A percentile compares a stretch with the other conserved stretches of the same genome.
Conservation (phyloP, 2,797 vertebrate genomes). For the Peromyscus eremicus region DNA sequence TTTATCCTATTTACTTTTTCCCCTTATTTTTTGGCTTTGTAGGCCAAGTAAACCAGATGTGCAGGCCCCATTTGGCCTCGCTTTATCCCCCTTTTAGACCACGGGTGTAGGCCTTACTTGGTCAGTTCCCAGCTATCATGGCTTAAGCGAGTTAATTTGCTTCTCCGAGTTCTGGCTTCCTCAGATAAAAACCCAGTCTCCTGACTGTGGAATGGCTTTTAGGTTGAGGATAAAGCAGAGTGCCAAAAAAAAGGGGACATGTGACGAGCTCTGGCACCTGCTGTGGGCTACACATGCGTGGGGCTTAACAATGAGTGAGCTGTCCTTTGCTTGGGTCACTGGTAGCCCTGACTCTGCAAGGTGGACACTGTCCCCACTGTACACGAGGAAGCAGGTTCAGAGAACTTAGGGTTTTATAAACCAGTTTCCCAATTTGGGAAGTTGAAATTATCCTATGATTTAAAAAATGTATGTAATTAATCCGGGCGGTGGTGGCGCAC, state of each 20-base stretch:
- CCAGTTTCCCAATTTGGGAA: not conserved
- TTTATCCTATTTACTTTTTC: slow-evolving; percentile 56
- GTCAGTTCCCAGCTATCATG: not conserved
- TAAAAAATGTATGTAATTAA: not conserved
- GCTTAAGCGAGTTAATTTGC: not conserved
- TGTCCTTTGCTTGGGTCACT: not conserved
- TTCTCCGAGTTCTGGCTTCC: slow-evolving; percentile 38
- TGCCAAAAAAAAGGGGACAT: not conserved
- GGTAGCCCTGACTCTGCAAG: not conserved
- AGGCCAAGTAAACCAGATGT: slow-evolving; percentile 62
- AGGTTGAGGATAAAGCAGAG: not conserved
- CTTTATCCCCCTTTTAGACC: not conserved
- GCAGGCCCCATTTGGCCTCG: not conserved
- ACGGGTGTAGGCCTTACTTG: not conserved
- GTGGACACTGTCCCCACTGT: not conserved
- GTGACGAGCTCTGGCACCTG: not conserved
- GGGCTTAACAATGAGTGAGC: not conserved
- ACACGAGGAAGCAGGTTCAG: not conserved
- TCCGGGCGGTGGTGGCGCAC: not conserved
- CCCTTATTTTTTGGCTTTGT: not conserved
- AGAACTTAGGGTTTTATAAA: not conserved
- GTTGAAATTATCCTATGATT: not conserved
- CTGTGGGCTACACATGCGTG: not conserved
- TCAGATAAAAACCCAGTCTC: slow-evolving; percentile 19
- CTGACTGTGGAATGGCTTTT: not conserved